Evolutionary conservation across 1,140 invertebrate genomes (phyloP).

Genomic region (Saccostrea cuccullata): DNA sequence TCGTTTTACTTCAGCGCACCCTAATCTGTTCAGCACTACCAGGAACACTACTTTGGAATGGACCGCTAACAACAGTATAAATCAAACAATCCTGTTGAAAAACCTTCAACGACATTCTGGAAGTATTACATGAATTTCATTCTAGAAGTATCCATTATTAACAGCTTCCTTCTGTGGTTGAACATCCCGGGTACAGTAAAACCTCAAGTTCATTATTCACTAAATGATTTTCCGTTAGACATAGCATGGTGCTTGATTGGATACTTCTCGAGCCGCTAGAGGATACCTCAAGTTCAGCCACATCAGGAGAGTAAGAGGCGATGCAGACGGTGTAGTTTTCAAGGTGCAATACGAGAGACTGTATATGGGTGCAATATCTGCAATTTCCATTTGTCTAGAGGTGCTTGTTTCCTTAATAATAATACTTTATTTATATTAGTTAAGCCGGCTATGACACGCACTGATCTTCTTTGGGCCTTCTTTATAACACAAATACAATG

Average conservation of each 20-base stretch:
- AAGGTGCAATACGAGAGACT: constrained; percentile 1
- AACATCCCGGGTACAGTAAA: constrained; percentile 1
- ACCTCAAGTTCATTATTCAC: not conserved
- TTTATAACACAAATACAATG: too few relatives aligned
- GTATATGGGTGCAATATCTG: constrained; percentile 5
- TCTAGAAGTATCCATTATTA: constrained; percentile 36
- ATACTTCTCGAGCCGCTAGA: not conserved
- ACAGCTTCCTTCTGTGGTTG: constrained; percentile 32
- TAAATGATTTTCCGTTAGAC: not conserved
- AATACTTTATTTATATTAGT: too few relatives aligned
- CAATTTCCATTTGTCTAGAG: not conserved
- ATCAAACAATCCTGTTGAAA: constrained; percentile 45
- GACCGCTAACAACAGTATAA: not conserved
- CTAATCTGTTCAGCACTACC: constrained; percentile 2
- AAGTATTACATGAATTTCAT: constrained; percentile 47
- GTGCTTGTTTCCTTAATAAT: constrained; percentile 15
- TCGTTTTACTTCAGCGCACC: not conserved
- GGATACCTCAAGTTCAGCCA: not conserved
- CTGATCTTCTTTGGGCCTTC: too few relatives aligned
- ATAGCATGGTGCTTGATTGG: not conserved
- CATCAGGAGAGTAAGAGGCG: not conserved
- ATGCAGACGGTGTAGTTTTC: constrained; percentile 23
- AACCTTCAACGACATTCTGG: constrained; percentile 43
- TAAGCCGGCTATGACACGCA: too few relatives aligned
- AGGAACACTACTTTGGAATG: constrained; percentile 37